Percentiles rank a stretch among this genome's conserved stretches.
Evolutionary conservation across 2,113 vertebrate species (phyloP).

Genomic region (Scortum barcoo): DNA sequence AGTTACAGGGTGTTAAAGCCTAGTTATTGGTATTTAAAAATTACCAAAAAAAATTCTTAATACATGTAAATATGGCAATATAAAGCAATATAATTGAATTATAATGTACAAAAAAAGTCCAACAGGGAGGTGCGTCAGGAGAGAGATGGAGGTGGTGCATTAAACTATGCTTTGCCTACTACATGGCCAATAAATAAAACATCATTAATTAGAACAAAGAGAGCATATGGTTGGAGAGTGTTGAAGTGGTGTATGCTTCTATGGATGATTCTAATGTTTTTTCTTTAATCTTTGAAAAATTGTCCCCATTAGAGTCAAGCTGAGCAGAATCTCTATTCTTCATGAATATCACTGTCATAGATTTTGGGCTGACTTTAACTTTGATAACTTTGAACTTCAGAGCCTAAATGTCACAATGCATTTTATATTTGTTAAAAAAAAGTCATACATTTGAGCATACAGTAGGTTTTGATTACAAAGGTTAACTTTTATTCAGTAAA

Average conservation of each 20-base stretch:
- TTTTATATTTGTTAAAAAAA: not conserved
- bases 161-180: not conserved
- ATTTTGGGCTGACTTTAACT: not conserved
- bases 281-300: not conserved
- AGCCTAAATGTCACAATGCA: not conserved
- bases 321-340: not conserved
- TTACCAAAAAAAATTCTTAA: too few species aligned
- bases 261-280: not conserved
- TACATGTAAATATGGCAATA: not conserved
- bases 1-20: too few species aligned
- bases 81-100: not conserved
- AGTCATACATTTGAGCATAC: not conserved
- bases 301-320: not conserved
- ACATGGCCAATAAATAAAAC: not conserved
- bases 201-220: not conserved
- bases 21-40: too few species aligned
- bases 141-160: not conserved
- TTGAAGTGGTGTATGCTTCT: not conserved
- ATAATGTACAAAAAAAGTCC: too few species aligned
- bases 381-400: not conserved
- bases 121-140: not conserved
- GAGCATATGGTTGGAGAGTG: too few species aligned
- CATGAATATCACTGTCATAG: not conserved
- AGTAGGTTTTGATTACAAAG: constrained; percentile 13
- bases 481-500: not conserved